A percentile compares a stretch with the other conserved stretches of the same genome.
Conservation (phyloP, 2,797 vertebrate species). For the Salmo trutta region DNA sequence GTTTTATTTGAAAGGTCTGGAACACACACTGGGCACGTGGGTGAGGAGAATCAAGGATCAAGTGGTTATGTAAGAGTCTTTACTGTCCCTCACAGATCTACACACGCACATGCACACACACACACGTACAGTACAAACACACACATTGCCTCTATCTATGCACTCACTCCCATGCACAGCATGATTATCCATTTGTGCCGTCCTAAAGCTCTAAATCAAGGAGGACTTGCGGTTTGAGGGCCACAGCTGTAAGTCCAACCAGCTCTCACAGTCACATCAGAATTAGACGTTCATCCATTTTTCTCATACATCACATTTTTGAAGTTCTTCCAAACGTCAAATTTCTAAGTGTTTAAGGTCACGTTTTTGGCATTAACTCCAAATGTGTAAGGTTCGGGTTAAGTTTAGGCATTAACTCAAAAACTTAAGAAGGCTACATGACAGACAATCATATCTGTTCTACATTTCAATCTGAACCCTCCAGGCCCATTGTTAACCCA, state of each 20-base stretch:
- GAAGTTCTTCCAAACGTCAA: too few species aligned
- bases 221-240: conserved; percentile 19
- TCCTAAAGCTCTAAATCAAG: conserved; percentile 27
- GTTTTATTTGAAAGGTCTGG: conserved; percentile 27
- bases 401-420: too few species aligned
- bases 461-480: neutral
- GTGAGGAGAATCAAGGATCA: conserved; percentile 20
- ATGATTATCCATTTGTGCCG: conserved; percentile 25
- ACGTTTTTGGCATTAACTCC: too few species aligned
- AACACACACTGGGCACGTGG: conserved; percentile 15
- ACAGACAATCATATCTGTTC: too few species aligned
- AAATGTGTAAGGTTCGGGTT: too few species aligned
- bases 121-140: too few species aligned
- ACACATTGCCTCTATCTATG: neutral
- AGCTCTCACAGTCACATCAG: conserved; percentile 7
- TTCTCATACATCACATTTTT: too few species aligned
- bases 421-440: too few species aligned
- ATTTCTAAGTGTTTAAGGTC: too few species aligned
- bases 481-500: conserved; percentile 2
- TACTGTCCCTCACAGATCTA: conserved; percentile 33
- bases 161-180: neutral
- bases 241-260: conserved; percentile 49
- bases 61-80: conserved; percentile 29
- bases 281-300: too few species aligned
- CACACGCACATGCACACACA: conserved; percentile 12